Percentiles rank a stretch among this genome's conserved stretches.
phyloP scores from a whole-genome alignment of 2,797 vertebrate species.

The Nannoperca obscura region DNA sequence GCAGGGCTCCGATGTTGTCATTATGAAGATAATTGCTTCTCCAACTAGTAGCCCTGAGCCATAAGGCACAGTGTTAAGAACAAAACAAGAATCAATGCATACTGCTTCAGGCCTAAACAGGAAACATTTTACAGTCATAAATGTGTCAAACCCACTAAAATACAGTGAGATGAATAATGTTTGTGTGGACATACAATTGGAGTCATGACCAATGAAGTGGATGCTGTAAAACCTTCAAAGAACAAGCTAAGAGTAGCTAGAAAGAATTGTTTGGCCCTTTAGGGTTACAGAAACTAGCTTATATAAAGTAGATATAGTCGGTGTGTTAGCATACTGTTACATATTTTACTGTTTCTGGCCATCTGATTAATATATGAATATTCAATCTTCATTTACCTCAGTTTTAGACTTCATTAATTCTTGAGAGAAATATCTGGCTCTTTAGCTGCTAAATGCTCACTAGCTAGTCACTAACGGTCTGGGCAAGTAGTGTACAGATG shows the following conservation, averaged over 20 bases:
- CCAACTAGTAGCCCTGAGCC: slow-evolving; percentile 26
- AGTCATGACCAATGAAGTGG: neutral
- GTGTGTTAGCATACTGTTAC: neutral
- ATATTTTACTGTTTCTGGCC: neutral
- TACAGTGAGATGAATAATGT: neutral
- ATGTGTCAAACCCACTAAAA: slow-evolving; percentile 23
- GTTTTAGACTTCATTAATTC: slow-evolving; percentile 1
- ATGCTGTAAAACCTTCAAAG: neutral
- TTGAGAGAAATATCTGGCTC: neutral
- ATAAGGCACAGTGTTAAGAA: slow-evolving; percentile 39
- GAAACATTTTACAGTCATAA: slow-evolving; percentile 38
- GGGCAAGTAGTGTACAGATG: neutral
- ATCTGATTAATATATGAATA: neutral
- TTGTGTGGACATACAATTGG: neutral
- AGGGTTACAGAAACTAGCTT: neutral
- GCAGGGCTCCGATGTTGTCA: slow-evolving; percentile 58
- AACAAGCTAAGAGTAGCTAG: no score
- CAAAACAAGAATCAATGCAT: slow-evolving; percentile 56
- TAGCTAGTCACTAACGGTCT: neutral
- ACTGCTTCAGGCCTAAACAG: slow-evolving; percentile 35
- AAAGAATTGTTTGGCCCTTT: no score
- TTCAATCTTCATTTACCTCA: neutral
- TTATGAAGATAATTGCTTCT: slow-evolving; percentile 67
- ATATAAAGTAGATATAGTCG: neutral
- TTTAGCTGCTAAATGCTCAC: slow-evolving; percentile 5